These are phyloP conservation scores for Pitta sordida DNA, from an alignment of 2,113 vertebrate genomes.

Conservation along the genomic window DNA sequence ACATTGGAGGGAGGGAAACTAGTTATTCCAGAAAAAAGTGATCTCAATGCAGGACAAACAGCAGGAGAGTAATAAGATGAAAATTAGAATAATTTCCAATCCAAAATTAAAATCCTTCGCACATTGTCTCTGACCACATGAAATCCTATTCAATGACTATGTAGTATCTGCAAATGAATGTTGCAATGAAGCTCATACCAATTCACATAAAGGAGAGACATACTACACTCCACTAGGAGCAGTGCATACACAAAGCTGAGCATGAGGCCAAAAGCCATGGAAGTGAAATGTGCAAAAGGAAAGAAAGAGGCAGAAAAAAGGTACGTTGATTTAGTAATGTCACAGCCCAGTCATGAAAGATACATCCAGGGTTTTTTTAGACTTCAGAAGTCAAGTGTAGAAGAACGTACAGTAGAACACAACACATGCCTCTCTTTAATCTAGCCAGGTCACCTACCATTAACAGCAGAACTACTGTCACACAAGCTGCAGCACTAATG, in stretches of 20 bases:
- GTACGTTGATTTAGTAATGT: background rate
- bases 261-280: background rate
- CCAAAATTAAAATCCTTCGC: background rate
- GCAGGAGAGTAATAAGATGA: background rate
- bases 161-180: background rate
- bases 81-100: background rate
- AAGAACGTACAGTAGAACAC: background rate
- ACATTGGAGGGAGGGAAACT: background rate
- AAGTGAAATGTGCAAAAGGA: background rate
- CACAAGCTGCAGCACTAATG: background rate
- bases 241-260: background rate
- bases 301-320: background rate
- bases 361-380: background rate
- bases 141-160: background rate
- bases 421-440: background rate
- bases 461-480: background rate
- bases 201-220: background rate
- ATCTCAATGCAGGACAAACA: background rate
- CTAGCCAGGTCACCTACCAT: background rate
- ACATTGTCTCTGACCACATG: rapidly evolving
- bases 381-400: background rate
- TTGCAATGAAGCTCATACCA: background rate
- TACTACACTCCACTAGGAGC: background rate
- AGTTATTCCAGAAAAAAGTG: background rate
- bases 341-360: background rate